phyloP scores from a whole-genome alignment of 2,113 vertebrate genomes.

The Apodemus sylvaticus region DNA sequence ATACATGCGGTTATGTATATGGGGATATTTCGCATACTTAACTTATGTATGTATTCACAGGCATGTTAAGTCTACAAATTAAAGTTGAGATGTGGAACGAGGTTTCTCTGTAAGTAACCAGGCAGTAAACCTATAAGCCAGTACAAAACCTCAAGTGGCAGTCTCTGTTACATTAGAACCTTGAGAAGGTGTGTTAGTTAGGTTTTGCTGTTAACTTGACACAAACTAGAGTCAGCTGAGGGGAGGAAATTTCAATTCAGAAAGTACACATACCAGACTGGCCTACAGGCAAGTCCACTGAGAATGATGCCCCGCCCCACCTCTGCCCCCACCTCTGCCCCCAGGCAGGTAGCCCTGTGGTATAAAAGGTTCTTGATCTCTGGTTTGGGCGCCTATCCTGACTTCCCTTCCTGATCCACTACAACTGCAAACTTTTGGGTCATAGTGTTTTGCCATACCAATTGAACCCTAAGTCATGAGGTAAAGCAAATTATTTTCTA shows the following conservation, averaged over 20 bases:
- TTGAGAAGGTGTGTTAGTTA: not conserved
- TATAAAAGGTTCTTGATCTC: not conserved
- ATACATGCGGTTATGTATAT: not conserved
- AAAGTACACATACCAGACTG: not conserved
- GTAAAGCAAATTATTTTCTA: constrained; percentile 39
- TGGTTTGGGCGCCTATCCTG: no score
- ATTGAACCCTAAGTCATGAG: not conserved
- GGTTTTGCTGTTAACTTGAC: not conserved
- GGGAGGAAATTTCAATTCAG: not conserved
- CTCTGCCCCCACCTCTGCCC: no score
- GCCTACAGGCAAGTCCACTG: not conserved
- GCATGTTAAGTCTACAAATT: not conserved
- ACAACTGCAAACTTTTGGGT: not conserved
- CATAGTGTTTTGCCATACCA: not conserved
- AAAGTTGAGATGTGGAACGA: not conserved
- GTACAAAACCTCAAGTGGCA: not conserved
- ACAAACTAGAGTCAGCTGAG: not conserved
- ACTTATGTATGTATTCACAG: not conserved
- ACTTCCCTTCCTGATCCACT: not conserved
- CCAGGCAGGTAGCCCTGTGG: not conserved
- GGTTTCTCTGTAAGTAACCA: constrained; percentile 40
- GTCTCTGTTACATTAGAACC: not conserved
- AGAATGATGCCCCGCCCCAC: no score
- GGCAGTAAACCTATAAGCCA: constrained; percentile 8
- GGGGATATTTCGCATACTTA: not conserved